Evolutionary conservation across 2,797 vertebrate species (phyloP).

Genomic region (Centropyge bicolor): DNA sequence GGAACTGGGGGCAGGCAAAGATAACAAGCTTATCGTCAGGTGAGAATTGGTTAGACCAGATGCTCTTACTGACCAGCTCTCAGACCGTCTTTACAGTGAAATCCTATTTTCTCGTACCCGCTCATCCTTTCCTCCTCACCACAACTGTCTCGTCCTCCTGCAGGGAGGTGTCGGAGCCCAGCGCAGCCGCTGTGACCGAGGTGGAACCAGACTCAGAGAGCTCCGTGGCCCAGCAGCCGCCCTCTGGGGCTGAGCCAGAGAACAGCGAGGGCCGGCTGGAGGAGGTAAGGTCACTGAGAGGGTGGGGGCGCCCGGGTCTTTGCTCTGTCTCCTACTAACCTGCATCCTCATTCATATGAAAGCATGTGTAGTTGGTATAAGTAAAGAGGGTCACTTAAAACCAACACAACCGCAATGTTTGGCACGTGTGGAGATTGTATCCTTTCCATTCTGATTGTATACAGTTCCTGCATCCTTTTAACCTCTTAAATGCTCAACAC

Average conservation of each 20-base stretch:
- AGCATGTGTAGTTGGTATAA: constrained; percentile 57
- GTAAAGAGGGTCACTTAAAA: constrained; percentile 48
- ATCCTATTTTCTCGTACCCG: neutral
- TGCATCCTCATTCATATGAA: constrained; percentile 63
- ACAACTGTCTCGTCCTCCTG: neutral
- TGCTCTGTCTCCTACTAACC: constrained; percentile 68
- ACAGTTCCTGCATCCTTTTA: neutral
- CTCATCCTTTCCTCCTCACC: neutral
- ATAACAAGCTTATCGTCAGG: neutral
- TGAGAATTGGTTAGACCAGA: neutral
- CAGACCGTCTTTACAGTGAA: neutral
- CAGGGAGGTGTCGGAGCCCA: constrained; percentile 86
- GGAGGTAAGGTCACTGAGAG: constrained; percentile 85
- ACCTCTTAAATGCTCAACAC: neutral
- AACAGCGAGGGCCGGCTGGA: constrained; percentile 79
- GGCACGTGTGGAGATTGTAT: neutral
- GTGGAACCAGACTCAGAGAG: constrained; percentile 82
- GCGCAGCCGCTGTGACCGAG: constrained; percentile 83
- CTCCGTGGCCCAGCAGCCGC: constrained; percentile 79
- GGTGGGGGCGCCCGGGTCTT: constrained; percentile 44
- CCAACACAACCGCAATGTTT: constrained; percentile 62
- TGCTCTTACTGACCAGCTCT: neutral
- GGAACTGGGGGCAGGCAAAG: neutral
- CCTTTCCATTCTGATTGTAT: neutral
- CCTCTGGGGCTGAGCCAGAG: constrained; percentile 79